Evolutionary conservation across 2,113 vertebrate species (phyloP), one percentile per base, ranked within the genome.

Genomic region (Callipepla californica): DNA sequence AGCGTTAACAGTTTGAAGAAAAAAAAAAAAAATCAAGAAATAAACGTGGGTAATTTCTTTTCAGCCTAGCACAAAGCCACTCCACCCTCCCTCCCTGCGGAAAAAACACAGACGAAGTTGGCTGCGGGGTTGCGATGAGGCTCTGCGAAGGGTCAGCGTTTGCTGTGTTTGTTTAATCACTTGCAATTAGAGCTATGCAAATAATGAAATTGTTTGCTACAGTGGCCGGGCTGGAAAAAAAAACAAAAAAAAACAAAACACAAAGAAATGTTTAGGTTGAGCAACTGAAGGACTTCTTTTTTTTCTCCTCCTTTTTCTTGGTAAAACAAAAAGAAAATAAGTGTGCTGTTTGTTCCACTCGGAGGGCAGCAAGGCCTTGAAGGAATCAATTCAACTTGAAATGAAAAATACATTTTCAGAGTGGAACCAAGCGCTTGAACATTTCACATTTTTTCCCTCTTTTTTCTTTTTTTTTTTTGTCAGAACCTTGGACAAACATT

Each of bases 141-240:
- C 91, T 93, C 91, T 85, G 72, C 5, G 2, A 92, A 94, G 87
- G 93, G 94, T 75, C 8, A 0, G 68, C 34, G 1, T 92, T 92
- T 19, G 79, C 91, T 85, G 85, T 82, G 93, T 93, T 93, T 96
- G 86, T 92, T 96, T 92, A 93, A 94, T 95, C 92, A 63, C 73
- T 80, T 80, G 79, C 93, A 96, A 96, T 96, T 95, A 96, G 86
- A 88, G 44, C 80, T 78, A 94, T 9, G 61, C 93, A 96, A 96
- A 96, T 94, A 93, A 88, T 48, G 85, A 89, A 91, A 93, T 73
- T 90, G 76, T 94, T 96, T 95, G 92, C 90, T 75, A 26, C 48
- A 57, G 73, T 90, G 88, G 83, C 73, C 82, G 75, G 65, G 58
- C 66, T 84, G 42, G 21, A 44, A 7, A 1, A 7, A 7, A 34